Evolutionary conservation across 2,797 vertebrate genomes (phyloP), one percentile per base, ranked within the genome.

Genomic region (Botia kubotai): DNA sequence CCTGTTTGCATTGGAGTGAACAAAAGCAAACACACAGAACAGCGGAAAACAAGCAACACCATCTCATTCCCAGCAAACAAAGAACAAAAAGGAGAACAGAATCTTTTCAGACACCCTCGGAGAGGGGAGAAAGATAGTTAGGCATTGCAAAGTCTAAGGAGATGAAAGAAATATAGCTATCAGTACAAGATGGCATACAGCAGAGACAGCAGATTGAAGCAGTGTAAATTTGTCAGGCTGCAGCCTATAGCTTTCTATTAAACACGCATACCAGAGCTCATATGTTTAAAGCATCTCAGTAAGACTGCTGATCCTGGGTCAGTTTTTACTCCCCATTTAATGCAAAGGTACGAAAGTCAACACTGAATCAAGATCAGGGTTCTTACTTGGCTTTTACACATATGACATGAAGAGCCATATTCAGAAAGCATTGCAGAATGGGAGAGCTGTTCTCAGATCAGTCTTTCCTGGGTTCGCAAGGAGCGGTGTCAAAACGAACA

Each of bases 81-180:
- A 92, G 90, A 90, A 91, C 87, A 87, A 91, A 89, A 90, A 85
- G 86, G 86, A 81, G 77, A 86, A 85, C 89, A 89, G 83, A 89
- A 87, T 87, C 88, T 88, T 83, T 72, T 84, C 87, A 88, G 76
- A 13, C 50, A 84, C 33, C 74, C 66, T 16, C 86, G 86, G 81
- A 68, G 19, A 16, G 87, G 90, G 80, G 86, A 85, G 89, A 85
- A 85, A 90, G 83, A 91, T 88, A 72, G 6, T 21, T 80, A 83
- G 81, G 87, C 87, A 91, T 89, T 91, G 88, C 50, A 89, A 75
- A 73, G 39, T 23, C 17, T n/a, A 77, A 60, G 73, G 23, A 72
- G 39, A 69, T 65, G 39, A 72, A 43, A 70, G 48, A 65, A n/a
- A 82, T 21, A 70, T 33, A 23, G 39, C 26, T 52, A 75, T 33